These are phyloP conservation scores for Noctua janthina DNA, from an alignment of 2,888 invertebrate genomes.

Conservation along the genomic window DNA sequence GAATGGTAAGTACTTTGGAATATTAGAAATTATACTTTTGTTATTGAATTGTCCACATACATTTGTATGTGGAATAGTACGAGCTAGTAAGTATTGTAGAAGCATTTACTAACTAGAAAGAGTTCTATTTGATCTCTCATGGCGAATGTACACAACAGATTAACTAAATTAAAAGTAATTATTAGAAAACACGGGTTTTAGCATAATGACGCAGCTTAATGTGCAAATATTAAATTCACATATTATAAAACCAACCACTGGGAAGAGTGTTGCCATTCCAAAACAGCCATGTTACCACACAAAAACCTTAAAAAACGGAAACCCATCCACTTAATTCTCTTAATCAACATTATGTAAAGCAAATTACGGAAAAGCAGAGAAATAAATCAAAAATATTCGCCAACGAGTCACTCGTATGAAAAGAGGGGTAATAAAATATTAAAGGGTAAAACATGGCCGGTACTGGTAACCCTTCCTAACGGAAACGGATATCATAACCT, in stretches of 20 bases:
- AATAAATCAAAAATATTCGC: constrained; percentile 70
- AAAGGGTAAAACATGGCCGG: constrained; percentile 75
- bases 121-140: too few species aligned
- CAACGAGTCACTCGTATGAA: constrained; percentile 63
- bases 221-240: neutral
- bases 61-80: too few species aligned
- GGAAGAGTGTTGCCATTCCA: neutral
- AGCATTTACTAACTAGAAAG: neutral
- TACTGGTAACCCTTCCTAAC: constrained; percentile 72
- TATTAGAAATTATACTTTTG: neutral
- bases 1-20: neutral
- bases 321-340: constrained; percentile 60
- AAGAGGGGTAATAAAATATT: constrained; percentile 72
- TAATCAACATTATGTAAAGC: constrained; percentile 68
- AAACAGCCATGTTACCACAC: neutral
- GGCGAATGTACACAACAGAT: too few species aligned
- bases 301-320: constrained; percentile 58
- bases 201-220: neutral
- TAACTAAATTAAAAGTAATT: neutral
- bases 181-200: neutral
- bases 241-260: neutral
- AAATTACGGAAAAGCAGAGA: constrained; percentile 62
- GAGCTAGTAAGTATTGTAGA: neutral
- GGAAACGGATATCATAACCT: constrained; percentile 79
- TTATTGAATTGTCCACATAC: neutral